Conservation (phyloP, 2,113 vertebrate genomes). For the Bubo bubo region DNA sequence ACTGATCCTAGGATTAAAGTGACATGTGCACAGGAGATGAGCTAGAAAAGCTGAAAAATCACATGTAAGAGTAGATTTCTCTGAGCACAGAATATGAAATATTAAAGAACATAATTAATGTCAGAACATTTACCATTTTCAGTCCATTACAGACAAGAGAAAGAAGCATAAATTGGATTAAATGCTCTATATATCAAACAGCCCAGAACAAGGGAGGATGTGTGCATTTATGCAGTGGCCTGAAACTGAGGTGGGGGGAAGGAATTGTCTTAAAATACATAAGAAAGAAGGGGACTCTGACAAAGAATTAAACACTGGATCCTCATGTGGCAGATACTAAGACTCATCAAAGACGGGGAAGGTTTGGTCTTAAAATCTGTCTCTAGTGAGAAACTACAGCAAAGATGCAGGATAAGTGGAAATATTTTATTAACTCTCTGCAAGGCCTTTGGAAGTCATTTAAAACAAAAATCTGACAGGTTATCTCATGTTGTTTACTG, state of each 20-base stretch:
- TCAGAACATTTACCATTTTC: not conserved
- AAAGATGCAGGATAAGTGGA: not conserved
- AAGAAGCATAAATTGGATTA: not conserved
- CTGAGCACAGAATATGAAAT: not conserved
- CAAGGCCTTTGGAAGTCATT: not conserved
- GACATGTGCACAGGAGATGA: not conserved
- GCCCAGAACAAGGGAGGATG: not conserved
- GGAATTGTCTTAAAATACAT: not conserved
- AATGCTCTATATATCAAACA: not conserved
- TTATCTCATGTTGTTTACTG: not conserved
- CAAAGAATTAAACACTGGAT: not conserved
- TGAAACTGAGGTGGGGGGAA: not conserved
- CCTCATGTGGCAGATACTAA: not conserved
- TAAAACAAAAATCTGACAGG: not conserved
- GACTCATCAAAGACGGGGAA: not conserved
- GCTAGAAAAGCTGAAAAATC: not conserved
- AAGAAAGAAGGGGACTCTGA: not conserved
- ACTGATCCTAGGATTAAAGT: not conserved
- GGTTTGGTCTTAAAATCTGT: not conserved
- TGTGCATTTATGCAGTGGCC: not conserved
- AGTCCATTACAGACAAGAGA: not conserved
- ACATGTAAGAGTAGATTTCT: not conserved
- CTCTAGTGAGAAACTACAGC: not conserved
- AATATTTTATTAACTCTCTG: not conserved
- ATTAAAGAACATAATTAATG: not conserved